Conservation (phyloP, 2,113 vertebrate genomes). For the Morone chrysops region DNA sequence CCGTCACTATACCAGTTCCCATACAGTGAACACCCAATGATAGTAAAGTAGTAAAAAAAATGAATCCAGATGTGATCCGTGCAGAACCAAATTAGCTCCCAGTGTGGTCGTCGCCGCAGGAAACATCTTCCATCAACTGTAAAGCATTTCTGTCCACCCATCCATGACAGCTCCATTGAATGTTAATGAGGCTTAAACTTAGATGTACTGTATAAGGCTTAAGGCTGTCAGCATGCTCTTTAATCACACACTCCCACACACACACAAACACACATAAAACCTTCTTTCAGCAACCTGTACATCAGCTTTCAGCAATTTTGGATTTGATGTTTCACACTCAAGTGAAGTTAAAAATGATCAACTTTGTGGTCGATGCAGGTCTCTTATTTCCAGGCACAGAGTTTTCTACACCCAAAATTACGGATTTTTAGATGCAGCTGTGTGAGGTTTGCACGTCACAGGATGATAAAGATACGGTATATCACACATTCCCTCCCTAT, state of each 20-base stretch:
- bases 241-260: slow-evolving; percentile 48
- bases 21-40: slow-evolving; percentile 8
- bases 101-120: slow-evolving; percentile 51
- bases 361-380: neutral
- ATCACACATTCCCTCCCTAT: slow-evolving; percentile 10
- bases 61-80: slow-evolving; percentile 36
- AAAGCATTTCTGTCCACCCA: slow-evolving; percentile 45
- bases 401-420: slow-evolving; percentile 24
- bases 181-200: slow-evolving; percentile 70
- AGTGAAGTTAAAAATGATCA: slow-evolving; percentile 20
- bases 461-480: slow-evolving; percentile 9
- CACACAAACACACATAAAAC: neutral
- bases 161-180: slow-evolving; percentile 52
- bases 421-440: slow-evolving; percentile 44
- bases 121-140: slow-evolving; percentile 39
- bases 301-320: slow-evolving; percentile 11
- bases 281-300: slow-evolving; percentile 2
- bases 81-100: slow-evolving; percentile 14
- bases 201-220: slow-evolving; percentile 38
- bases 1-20: neutral
- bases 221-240: slow-evolving; percentile 37
- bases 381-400: slow-evolving; percentile 54
- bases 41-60: slow-evolving; percentile 3
- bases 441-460: slow-evolving; percentile 28
- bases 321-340: slow-evolving; percentile 41